phyloP scores from a whole-genome alignment of 2,113 vertebrate genomes.

The Aramus guarauna region DNA sequence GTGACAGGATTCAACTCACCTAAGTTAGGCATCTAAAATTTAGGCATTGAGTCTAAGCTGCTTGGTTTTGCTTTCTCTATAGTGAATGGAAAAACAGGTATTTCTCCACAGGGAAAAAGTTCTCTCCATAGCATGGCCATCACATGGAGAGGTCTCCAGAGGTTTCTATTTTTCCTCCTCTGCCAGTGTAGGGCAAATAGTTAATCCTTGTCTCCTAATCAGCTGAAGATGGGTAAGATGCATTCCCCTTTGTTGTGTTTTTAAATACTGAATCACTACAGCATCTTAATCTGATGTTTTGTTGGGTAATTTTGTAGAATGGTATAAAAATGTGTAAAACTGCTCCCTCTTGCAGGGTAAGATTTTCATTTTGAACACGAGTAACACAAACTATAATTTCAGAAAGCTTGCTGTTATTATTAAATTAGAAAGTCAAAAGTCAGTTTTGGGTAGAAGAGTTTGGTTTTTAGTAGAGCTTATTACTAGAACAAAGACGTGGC shows the following conservation, averaged over 20 bases:
- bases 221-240: not conserved
- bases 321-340: not conserved
- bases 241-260: not conserved
- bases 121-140: not conserved
- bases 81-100: not conserved
- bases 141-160: not conserved
- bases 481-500: not conserved
- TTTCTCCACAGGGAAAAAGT: not conserved
- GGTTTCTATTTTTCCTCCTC: not conserved
- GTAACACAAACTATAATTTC: not conserved
- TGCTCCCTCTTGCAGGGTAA: not conserved
- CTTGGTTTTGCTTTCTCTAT: not conserved
- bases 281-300: not conserved
- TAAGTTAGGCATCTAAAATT: not conserved
- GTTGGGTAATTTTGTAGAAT: not conserved
- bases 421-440: not conserved
- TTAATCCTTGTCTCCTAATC: not conserved
- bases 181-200: not conserved
- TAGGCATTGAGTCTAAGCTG: not conserved
- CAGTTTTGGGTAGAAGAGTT: not conserved
- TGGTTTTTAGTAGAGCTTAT: not conserved
- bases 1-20: not conserved
- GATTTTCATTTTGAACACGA: not conserved
- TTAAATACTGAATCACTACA: not conserved
- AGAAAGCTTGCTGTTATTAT: not conserved